Conservation (phyloP, 2,113 vertebrate species). For the Pachycephala philippinensis region DNA sequence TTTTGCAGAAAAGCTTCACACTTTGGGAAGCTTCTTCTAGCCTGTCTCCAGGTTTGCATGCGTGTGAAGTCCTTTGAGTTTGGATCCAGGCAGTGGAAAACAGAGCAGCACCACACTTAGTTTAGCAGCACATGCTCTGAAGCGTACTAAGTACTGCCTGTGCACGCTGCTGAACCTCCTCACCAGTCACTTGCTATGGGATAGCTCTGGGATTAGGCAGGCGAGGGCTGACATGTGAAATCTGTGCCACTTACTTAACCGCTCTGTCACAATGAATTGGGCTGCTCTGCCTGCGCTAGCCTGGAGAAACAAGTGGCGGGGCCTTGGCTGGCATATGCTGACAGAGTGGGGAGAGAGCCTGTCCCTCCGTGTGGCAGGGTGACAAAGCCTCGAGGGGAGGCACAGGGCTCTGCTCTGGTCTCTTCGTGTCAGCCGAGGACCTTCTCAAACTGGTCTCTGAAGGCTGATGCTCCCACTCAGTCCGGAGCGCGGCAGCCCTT, state of each 20-base stretch:
- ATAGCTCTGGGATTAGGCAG: not conserved
- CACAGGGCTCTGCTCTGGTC: not conserved
- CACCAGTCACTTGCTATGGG: not conserved
- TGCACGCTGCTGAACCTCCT: not conserved
- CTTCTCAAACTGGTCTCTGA: not conserved
- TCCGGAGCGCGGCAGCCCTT: not conserved
- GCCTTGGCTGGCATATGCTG: not conserved
- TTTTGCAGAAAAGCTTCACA: not conserved
- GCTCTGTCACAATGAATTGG: slow-evolving; percentile 31
- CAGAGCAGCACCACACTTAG: not conserved
- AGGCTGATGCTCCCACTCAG: slow-evolving; percentile 19
- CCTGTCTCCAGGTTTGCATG: not conserved
- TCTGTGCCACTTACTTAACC: slow-evolving; percentile 38
- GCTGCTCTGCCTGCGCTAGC: not conserved
- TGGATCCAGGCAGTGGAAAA: not conserved
- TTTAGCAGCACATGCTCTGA: not conserved
- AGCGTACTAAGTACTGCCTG: not conserved
- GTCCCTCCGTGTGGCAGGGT: not conserved
- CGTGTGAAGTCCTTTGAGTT: not conserved
- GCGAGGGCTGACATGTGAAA: slow-evolving; percentile 27
- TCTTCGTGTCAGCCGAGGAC: not conserved
- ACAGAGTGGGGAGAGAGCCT: not conserved
- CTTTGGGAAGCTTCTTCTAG: not conserved
- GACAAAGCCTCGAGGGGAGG: not conserved
- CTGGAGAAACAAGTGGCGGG: not conserved